Percentiles rank a stretch among this genome's conserved stretches.
phyloP scores from a whole-genome alignment of 2,888 invertebrate species.

The Pecten maximus region DNA sequence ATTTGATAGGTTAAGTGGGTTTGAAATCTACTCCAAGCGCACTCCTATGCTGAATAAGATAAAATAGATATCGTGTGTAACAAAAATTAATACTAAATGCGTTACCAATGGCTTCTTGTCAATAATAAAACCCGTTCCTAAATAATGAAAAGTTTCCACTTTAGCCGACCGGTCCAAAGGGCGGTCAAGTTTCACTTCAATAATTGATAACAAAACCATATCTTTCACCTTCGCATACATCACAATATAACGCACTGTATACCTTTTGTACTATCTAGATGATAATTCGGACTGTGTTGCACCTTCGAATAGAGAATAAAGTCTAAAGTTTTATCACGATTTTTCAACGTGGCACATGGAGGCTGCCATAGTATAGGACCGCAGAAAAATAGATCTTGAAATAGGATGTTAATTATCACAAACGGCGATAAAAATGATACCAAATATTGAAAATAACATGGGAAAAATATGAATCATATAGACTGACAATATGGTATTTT shows the following conservation, averaged over 20 bases:
- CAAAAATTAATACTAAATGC: background rate
- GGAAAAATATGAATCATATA: constrained; percentile 34
- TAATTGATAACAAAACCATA: background rate
- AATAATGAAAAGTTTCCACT: background rate
- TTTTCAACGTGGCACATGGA: constrained; percentile 58
- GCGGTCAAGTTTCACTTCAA: background rate
- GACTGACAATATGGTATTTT: background rate
- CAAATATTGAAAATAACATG: background rate
- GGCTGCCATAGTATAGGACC: constrained; percentile 57
- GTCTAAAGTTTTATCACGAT: constrained; percentile 16
- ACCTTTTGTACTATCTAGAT: constrained; percentile 18
- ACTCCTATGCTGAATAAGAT: background rate
- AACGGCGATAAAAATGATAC: background rate
- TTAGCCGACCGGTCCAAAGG: constrained; percentile 22
- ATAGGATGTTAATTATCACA: background rate
- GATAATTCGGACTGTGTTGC: background rate
- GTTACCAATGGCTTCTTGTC: background rate
- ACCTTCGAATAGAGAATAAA: constrained; percentile 4
- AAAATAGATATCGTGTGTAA: background rate
- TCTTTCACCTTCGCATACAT: background rate
- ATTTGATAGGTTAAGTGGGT: background rate
- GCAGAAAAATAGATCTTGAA: constrained; percentile 44
- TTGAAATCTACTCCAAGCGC: background rate
- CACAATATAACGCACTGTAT: background rate
- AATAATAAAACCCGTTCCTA: background rate